Percentiles rank a stretch among this genome's conserved stretches.
These are phyloP conservation scores for Eristalinus sepulchralis DNA, from an alignment of 2,888 invertebrate species.

Conservation along the genomic window DNA sequence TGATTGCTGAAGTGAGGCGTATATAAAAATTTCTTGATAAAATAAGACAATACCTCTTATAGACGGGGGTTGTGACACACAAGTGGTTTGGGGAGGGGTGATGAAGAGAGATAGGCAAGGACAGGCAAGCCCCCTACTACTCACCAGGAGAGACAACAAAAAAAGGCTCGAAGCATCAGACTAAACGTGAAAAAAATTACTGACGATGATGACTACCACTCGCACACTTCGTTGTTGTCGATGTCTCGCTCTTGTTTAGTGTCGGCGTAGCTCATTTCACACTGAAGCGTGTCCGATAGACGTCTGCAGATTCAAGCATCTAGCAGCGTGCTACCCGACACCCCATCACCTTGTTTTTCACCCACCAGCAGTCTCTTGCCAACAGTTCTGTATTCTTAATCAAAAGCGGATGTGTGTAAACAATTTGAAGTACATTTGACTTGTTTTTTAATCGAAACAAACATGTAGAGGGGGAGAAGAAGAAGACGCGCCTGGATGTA, in stretches of 20 bases:
- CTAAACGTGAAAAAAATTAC: not conserved
- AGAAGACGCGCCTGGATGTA: not conserved
- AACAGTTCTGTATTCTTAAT: not conserved
- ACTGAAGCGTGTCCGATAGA: not conserved
- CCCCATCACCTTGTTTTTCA: not conserved
- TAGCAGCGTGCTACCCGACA: not conserved
- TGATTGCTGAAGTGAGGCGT: conserved; percentile 37
- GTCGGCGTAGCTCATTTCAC: not conserved
- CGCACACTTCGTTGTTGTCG: not conserved
- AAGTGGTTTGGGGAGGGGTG: not conserved
- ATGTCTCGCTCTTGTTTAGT: too few species aligned
- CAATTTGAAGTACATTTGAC: not conserved
- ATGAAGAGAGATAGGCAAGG: not conserved
- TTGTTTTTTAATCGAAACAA: not conserved
- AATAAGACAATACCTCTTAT: not conserved
- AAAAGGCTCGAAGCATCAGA: not conserved
- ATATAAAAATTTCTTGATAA: conserved; percentile 8
- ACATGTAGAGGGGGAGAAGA: not conserved
- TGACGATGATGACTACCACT: not conserved
- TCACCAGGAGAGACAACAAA: not conserved
- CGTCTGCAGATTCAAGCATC: not conserved
- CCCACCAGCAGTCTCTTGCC: not conserved
- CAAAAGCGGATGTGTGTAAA: not conserved
- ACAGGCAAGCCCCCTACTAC: not conserved
- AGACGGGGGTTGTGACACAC: not conserved